Evolutionary conservation across 2,113 vertebrate genomes (phyloP).

Genomic region (Struthidea cinerea): DNA sequence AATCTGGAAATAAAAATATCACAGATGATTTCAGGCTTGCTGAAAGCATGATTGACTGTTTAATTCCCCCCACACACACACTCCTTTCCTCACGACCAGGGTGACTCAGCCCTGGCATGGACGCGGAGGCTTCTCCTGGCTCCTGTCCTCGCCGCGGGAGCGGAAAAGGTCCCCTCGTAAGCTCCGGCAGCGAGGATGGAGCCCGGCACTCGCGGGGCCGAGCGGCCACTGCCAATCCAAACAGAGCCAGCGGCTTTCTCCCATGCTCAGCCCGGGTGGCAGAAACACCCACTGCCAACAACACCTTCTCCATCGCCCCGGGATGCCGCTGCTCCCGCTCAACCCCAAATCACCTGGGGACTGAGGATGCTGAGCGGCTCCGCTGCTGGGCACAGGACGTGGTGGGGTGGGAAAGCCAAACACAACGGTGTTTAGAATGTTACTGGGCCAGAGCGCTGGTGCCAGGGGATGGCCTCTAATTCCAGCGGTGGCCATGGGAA

Average conservation of each 20-base stretch:
- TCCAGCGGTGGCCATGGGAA: neutral
- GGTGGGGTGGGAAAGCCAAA: neutral
- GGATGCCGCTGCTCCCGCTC: rapidly evolving
- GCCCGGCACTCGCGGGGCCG: rapidly evolving
- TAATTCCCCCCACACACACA: neutral
- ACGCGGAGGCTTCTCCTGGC: neutral
- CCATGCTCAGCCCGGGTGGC: neutral
- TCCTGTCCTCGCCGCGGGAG: neutral
- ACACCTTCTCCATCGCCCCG: rapidly evolving
- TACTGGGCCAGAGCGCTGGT: neutral
- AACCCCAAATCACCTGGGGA: neutral
- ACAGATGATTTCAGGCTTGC: conserved; percentile 34
- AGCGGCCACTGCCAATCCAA: neutral
- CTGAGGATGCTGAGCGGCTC: rapidly evolving
- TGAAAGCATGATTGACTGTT: conserved; percentile 46
- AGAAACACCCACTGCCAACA: neutral
- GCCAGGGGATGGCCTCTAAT: rapidly evolving
- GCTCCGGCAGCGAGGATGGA: rapidly evolving
- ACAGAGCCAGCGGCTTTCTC: neutral
- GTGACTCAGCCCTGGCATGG: conserved; percentile 39
- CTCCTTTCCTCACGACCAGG: neutral
- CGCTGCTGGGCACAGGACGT: rapidly evolving
- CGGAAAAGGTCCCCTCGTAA: neutral
- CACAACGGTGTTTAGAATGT: rapidly evolving
- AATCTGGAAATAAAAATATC: conserved; percentile 42